phyloP scores from a whole-genome alignment of 2,888 invertebrate genomes.

The Sicus ferrugineus region DNA sequence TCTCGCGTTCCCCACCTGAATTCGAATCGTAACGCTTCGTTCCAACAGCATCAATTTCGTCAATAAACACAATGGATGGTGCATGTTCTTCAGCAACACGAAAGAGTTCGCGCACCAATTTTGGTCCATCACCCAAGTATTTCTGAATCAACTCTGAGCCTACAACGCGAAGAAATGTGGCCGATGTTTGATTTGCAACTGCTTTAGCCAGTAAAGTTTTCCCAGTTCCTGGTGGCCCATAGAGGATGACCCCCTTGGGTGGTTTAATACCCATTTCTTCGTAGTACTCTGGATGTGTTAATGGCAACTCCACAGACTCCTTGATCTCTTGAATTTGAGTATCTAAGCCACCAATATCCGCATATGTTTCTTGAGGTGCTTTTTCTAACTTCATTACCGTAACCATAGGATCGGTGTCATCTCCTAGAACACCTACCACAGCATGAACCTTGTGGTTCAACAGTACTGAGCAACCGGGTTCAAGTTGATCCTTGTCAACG shows the following conservation, averaged over 20 bases:
- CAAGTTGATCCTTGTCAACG: conserved; percentile 98
- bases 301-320: conserved; percentile 96
- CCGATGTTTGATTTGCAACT: conserved; percentile 99
- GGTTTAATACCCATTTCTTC: conserved; percentile 99
- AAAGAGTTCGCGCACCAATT: conserved; percentile 96
- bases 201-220: conserved; percentile 98
- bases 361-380: conserved; percentile 99
- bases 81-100: conserved; percentile 99
- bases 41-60: conserved; percentile 99
- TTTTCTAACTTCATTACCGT: conserved; percentile 99
- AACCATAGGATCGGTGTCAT: conserved; percentile 99
- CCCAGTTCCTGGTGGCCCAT: conserved; percentile 98
- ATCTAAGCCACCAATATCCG: conserved; percentile 97
- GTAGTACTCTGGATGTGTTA: conserved; percentile 99
- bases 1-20: conserved; percentile 98
- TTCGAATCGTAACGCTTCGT: conserved; percentile 99
- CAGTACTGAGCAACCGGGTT: conserved; percentile 98
- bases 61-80: conserved; percentile 99
- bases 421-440: conserved; percentile 98
- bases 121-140: conserved; percentile 98
- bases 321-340: conserved; percentile 98
- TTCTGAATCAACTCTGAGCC: conserved; percentile 99
- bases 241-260: conserved; percentile 98
- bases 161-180: conserved; percentile 97
- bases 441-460: conserved; percentile 99